These are phyloP conservation scores for Astur gentilis DNA, from an alignment of 2,113 vertebrate species.

Conservation along the genomic window DNA sequence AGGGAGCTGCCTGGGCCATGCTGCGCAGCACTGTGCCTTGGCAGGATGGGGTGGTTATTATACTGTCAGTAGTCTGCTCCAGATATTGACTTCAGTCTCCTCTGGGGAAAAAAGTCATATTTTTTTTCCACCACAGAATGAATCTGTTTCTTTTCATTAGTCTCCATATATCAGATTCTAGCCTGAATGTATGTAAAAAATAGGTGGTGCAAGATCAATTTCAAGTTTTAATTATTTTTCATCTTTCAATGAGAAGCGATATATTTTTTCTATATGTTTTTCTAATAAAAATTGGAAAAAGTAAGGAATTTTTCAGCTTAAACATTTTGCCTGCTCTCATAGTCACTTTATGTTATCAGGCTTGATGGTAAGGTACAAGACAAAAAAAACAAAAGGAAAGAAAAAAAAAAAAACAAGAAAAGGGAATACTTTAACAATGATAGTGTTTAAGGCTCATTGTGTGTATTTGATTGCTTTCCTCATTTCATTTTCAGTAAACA, in stretches of 20 bases:
- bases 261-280: slow-evolving; percentile 35
- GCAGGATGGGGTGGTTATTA: neutral
- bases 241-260: slow-evolving; percentile 16
- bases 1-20: neutral
- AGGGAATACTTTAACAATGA: slow-evolving; percentile 10
- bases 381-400: neutral
- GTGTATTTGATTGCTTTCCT: slow-evolving; percentile 25
- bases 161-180: slow-evolving; percentile 10
- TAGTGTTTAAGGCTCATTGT: slow-evolving; percentile 10
- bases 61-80: neutral
- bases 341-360: slow-evolving; percentile 58
- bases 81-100: slow-evolving; percentile 19
- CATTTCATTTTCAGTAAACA: slow-evolving; percentile 27
- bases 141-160: slow-evolving; percentile 55
- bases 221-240: slow-evolving; percentile 73
- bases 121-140: neutral
- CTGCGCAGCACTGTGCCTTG: neutral
- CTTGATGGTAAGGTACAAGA: slow-evolving; percentile 20
- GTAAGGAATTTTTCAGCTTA: slow-evolving; percentile 33
- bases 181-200: slow-evolving; percentile 25
- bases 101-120: neutral
- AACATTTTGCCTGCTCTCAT: slow-evolving; percentile 42
- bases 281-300: slow-evolving; percentile 63
- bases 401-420: neutral
- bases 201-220: slow-evolving; percentile 44